Base-by-base conservation (phyloP, 53 echinoderm and acorn worm species). In the Actinopyga echinites region DNA sequence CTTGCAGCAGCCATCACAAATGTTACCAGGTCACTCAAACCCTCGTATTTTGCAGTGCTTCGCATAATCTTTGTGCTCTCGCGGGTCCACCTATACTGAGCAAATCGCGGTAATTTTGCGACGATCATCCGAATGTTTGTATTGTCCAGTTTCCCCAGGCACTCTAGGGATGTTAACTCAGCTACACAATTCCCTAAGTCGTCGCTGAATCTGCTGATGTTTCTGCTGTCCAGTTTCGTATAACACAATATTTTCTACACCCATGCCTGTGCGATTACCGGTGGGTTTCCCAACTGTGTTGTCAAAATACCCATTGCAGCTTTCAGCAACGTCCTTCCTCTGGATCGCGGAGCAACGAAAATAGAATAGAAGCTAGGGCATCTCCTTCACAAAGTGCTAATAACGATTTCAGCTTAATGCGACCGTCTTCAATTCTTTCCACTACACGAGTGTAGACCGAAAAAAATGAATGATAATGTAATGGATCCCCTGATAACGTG, bases 401-500 rank as follows among this genome's bases (percentile, higher is more conserved):
- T 12, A 87, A 53, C 6, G 79, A 56, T 20, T 87, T 86, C 65
- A 86, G 66, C 56, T 87, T 77, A 35, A 87, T 37, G 32, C 81
- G 66, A 23, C 6, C 43, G 24, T 71, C 73, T 2, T 11, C 24
- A 0, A 71, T 1, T 42, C 42, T 42, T 71, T 71, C 43, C 23
- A 71, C 44, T 12, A 42, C 42, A 12, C 73, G 35, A 37, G 15
- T 71, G 24, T 37, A 40, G 0, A 4, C 73, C 35, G 1, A 20
- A 30, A 71, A 37, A 37, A 71, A 71, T 36, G 73, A 36, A 71
- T 71, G 43, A 43, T 69, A 87, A 38, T 79, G 69, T 53, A 67
- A 58, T 21, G 87, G 87, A 43, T 87, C 87, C 30, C 82, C 87
- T 17, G 31, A 63, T 57, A 87, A 87, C 21, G 80, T 87, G 52